These are phyloP conservation scores for Halictus rubicundus DNA, from an alignment of 1,140 invertebrate genomes.

Conservation along the genomic window DNA sequence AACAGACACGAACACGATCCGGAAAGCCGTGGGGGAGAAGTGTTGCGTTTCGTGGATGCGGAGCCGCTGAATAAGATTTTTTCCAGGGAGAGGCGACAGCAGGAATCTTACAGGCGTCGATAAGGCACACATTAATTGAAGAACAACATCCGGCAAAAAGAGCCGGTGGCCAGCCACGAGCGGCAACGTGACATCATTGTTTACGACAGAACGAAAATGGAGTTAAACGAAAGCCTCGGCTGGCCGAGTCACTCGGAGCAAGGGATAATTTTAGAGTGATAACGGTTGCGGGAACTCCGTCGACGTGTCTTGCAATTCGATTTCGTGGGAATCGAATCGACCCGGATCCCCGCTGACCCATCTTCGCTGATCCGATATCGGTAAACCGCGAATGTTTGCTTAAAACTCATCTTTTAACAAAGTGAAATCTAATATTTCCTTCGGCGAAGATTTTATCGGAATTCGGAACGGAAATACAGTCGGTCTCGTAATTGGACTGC, in stretches of 20 bases:
- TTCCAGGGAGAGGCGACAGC: conserved; percentile 19
- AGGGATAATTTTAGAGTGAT: conserved; percentile 31
- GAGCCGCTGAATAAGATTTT: conserved; percentile 41
- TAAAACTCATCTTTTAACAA: too few species aligned
- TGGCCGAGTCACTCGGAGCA: neutral
- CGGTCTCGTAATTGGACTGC: too few species aligned
- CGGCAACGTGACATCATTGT: conserved; percentile 40
- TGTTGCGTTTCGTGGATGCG: conserved; percentile 27
- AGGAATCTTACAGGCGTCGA: conserved; percentile 27
- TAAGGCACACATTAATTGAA: conserved; percentile 57
- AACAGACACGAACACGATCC: conserved; percentile 18
- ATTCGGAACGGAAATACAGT: too few species aligned
- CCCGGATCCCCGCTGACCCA: too few species aligned
- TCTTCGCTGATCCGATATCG: too few species aligned
- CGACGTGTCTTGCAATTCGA: neutral
- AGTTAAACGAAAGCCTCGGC: conserved; percentile 13
- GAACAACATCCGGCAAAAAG: conserved; percentile 49
- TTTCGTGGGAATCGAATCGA: neutral
- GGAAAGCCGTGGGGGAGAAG: neutral
- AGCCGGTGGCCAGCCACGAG: neutral
- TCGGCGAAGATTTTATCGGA: too few species aligned
- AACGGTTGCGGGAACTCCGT: conserved; percentile 1
- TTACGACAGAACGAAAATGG: conserved; percentile 38
- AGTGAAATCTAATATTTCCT: too few species aligned
- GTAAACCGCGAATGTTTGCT: too few species aligned